phyloP scores from a whole-genome alignment of 2,888 invertebrate genomes.

The Cosmia trapezina region DNA sequence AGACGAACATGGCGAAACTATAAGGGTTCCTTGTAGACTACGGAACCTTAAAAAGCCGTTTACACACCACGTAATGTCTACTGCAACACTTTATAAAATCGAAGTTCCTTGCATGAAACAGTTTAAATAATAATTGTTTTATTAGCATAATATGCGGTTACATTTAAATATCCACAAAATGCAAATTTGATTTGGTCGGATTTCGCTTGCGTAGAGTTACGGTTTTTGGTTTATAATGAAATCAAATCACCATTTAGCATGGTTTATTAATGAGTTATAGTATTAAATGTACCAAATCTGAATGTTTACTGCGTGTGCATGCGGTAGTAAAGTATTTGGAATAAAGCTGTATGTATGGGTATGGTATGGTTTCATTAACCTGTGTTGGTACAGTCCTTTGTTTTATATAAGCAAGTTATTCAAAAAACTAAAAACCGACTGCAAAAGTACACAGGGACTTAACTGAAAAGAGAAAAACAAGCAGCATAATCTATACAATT shows the following conservation, averaged over 20 bases:
- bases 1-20: no score
- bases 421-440: no score
- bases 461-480: no score
- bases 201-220: slow-evolving; percentile 68
- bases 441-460: no score
- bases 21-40: no score
- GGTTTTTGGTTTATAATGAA: slow-evolving; percentile 70
- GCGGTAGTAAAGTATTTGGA: slow-evolving; percentile 29
- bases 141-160: slow-evolving; percentile 63
- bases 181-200: slow-evolving; percentile 69
- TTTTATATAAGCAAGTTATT: no score
- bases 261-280: slow-evolving; percentile 63
- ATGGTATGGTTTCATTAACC: slow-evolving; percentile 5
- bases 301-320: slow-evolving; percentile 32
- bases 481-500: no score
- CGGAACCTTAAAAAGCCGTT: background rate
- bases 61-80: background rate
- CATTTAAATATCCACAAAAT: slow-evolving; percentile 70
- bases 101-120: slow-evolving; percentile 37
- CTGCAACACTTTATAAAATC: slow-evolving; percentile 4
- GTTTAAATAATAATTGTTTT: slow-evolving; percentile 61
- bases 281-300: slow-evolving; percentile 43
- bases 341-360: no score
- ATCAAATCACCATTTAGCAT: slow-evolving; percentile 68
- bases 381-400: background rate